Conservation (phyloP, 2,797 vertebrate genomes). For the Rhinophrynus dorsalis region DNA sequence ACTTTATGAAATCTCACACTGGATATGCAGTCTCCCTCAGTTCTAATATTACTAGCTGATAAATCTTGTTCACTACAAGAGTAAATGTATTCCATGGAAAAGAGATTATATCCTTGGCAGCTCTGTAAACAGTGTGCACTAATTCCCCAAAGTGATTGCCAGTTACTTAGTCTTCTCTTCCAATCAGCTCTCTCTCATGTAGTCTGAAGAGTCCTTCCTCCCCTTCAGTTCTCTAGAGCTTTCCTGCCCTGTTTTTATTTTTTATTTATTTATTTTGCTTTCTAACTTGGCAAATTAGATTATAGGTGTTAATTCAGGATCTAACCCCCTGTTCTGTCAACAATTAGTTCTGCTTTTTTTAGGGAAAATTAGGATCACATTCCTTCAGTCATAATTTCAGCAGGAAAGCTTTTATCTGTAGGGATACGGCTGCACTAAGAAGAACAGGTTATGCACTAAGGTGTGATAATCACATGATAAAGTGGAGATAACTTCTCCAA, state of each 20-base stretch:
- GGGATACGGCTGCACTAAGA: too few species aligned
- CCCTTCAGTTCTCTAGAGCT: conserved; percentile 37
- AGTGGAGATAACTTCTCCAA: too few species aligned
- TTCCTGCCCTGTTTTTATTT: too few species aligned
- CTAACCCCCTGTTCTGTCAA: conserved; percentile 13
- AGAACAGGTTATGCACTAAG: too few species aligned
- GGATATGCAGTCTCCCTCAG: not conserved
- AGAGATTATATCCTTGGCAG: conserved; percentile 25
- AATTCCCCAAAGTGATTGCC: conserved; percentile 32
- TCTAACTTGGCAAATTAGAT: conserved; percentile 48
- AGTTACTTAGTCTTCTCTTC: conserved; percentile 20
- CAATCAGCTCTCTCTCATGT: conserved; percentile 3
- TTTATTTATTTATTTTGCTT: too few species aligned
- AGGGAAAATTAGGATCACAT: conserved; percentile 2
- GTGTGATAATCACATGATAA: too few species aligned
- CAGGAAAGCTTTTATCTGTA: not conserved
- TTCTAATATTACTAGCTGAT: conserved; percentile 2
- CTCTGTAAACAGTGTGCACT: not conserved
- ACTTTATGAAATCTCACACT: not conserved
- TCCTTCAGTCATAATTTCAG: not conserved
- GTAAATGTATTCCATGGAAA: conserved; percentile 12
- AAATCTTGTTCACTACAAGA: conserved; percentile 13
- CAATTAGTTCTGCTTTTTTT: conserved; percentile 16
- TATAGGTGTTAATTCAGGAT: conserved; percentile 49
- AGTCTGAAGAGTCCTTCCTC: conserved; percentile 21